Evolutionary conservation across 2,113 vertebrate species (phyloP).

Genomic region (Oryzias curvinotus): DNA sequence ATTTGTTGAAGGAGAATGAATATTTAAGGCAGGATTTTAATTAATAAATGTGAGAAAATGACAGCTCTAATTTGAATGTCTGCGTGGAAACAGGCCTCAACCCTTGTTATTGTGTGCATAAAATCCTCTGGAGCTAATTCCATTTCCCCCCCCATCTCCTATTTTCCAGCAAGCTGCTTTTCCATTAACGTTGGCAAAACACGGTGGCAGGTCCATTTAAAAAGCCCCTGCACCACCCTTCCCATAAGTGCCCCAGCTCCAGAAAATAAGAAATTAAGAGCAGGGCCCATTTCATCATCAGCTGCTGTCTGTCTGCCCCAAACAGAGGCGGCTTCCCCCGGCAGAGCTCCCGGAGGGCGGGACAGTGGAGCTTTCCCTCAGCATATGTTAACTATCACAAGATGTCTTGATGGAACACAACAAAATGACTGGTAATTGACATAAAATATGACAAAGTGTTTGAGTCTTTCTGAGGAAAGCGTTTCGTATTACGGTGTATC

Average conservation of each 20-base stretch:
- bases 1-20: too few relatives aligned
- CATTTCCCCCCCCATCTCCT: slow-evolving; percentile 77
- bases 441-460: slow-evolving; percentile 99
- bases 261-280: slow-evolving; percentile 95
- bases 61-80: slow-evolving; percentile 90
- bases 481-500: slow-evolving; percentile 94
- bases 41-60: slow-evolving; percentile 85
- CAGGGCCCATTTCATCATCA: slow-evolving; percentile 89
- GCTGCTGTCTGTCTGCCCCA: slow-evolving; percentile 51
- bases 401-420: slow-evolving; percentile 98
- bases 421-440: slow-evolving; percentile 98
- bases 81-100: slow-evolving; percentile 84
- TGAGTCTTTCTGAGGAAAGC: slow-evolving; percentile 98
- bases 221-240: slow-evolving; percentile 87
- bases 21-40: slow-evolving; percentile 26
- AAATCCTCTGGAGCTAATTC: slow-evolving; percentile 88
- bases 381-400: slow-evolving; percentile 99
- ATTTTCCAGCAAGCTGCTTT: slow-evolving; percentile 98
- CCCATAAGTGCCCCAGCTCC: slow-evolving; percentile 86
- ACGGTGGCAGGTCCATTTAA: slow-evolving; percentile 98
- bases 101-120: slow-evolving; percentile 86
- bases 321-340: slow-evolving; percentile 75
- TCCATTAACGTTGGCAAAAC: slow-evolving; percentile 99
- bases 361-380: slow-evolving; percentile 91
- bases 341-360: slow-evolving; percentile 87